Conservation (phyloP, 2,888 invertebrate species). For the Hypomecis punctinalis region DNA sequence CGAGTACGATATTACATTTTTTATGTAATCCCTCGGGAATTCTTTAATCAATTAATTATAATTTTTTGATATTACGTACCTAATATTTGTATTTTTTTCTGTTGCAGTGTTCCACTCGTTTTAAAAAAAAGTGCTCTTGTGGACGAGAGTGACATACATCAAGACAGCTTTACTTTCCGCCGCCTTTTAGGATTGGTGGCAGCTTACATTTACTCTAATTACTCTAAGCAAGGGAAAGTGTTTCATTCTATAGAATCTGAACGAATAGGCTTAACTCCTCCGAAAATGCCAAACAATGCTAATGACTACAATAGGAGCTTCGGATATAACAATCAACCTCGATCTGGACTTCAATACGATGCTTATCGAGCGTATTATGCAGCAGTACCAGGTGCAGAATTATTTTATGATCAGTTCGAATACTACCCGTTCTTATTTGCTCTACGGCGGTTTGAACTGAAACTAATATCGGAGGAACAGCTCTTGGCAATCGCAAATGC, state of each 20-base stretch:
- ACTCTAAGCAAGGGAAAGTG: background rate
- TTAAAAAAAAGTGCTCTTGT: background rate
- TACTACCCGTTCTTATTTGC: constrained; percentile 8
- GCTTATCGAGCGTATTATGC: background rate
- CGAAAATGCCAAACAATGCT: too few relatives aligned
- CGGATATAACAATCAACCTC: too few relatives aligned
- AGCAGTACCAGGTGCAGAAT: constrained; percentile 9
- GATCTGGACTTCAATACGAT: too few relatives aligned
- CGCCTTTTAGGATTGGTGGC: constrained; percentile 9
- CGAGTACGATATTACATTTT: too few relatives aligned
- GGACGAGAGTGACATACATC: constrained; percentile 5
- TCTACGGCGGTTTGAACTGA: constrained; percentile 3
- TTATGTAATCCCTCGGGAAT: too few relatives aligned
- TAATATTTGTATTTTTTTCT: too few relatives aligned
- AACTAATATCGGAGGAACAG: background rate
- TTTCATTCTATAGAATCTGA: constrained; percentile 6
- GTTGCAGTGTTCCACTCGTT: constrained; percentile 3
- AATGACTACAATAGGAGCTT: too few relatives aligned
- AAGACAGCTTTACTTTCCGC: constrained; percentile 1
- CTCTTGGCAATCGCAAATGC: constrained; percentile 1
- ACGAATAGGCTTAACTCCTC: background rate
- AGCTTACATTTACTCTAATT: constrained; percentile 1
- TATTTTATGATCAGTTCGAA: constrained; percentile 1
- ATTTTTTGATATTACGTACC: too few relatives aligned
- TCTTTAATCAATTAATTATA: too few relatives aligned